phyloP scores from a whole-genome alignment of 2,113 vertebrate species.

The Columba janthina region DNA sequence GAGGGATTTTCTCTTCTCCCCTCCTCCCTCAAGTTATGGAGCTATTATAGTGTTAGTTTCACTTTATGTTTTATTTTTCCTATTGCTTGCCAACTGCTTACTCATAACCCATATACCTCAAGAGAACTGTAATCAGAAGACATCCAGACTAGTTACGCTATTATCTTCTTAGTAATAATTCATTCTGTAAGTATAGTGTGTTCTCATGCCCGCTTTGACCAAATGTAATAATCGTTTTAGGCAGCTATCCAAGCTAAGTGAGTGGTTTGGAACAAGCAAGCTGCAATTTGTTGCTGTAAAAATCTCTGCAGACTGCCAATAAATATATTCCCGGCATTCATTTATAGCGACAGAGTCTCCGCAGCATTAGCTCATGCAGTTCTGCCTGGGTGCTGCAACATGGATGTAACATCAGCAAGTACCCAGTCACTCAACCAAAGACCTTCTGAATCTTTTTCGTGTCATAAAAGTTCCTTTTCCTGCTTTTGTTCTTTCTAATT shows the following conservation, averaged over 20 bases:
- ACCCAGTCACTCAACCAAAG: neutral
- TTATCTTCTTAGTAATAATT: conserved; percentile 52
- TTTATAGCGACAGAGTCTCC: neutral
- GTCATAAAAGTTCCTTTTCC: neutral
- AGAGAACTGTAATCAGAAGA: conserved; percentile 35
- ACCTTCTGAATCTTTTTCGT: neutral
- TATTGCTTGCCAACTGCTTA: conserved; percentile 34
- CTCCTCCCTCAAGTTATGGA: neutral
- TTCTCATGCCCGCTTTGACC: conserved; percentile 29
- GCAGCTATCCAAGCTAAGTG: conserved; percentile 47
- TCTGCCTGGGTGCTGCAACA: neutral
- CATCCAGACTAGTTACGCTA: neutral
- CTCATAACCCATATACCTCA: conserved; percentile 11
- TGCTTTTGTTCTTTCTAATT: neutral
- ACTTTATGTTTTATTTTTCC: conserved; percentile 33
- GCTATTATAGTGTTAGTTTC: neutral
- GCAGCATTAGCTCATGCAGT: neutral
- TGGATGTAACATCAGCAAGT: neutral
- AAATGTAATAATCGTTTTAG: conserved; percentile 52
- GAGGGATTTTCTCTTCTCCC: neutral
- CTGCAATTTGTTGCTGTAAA: conserved; percentile 27
- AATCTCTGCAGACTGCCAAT: conserved; percentile 22
- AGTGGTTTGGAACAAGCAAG: conserved; percentile 40
- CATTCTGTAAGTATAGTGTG: neutral
- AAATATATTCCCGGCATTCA: neutral